Evolutionary conservation across 2,888 invertebrate species (phyloP).

Genomic region (Blera fallax): DNA sequence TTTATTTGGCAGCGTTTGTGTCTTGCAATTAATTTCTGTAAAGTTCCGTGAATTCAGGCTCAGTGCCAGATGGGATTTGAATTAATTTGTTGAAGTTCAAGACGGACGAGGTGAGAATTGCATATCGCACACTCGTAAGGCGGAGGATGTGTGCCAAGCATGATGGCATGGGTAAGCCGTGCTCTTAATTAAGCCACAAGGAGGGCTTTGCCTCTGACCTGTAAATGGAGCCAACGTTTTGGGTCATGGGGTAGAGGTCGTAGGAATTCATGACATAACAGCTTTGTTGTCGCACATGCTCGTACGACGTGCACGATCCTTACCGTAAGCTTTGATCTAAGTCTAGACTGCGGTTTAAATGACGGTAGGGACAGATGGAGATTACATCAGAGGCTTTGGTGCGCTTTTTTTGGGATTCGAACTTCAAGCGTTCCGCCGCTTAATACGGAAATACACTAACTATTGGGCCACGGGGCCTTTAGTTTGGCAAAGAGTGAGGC

Average conservation of each 20-base stretch:
- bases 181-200: conserved; percentile 48
- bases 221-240: neutral
- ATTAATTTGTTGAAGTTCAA: conserved; percentile 69
- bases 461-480: too few relatives aligned
- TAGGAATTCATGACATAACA: neutral
- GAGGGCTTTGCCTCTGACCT: neutral
- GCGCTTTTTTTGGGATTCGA: too few relatives aligned
- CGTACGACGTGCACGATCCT: neutral
- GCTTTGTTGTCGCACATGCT: neutral
- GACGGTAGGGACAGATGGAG: too few relatives aligned
- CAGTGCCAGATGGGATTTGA: conserved; percentile 7
- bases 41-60: conserved; percentile 12
- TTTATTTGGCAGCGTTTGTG: conserved; percentile 12
- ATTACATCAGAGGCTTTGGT: neutral
- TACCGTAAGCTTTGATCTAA: neutral
- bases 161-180: conserved; percentile 17
- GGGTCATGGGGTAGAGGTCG: conserved; percentile 38
- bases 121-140: neutral
- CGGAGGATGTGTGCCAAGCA: conserved; percentile 18
- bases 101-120: conserved; percentile 42
- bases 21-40: conserved; percentile 54
- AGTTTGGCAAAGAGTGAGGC: too few relatives aligned
- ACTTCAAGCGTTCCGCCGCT: too few relatives aligned
- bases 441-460: too few relatives aligned
- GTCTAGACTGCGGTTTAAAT: neutral